Conservation (phyloP, 2,113 vertebrate species). For the Rhea pennata region DNA sequence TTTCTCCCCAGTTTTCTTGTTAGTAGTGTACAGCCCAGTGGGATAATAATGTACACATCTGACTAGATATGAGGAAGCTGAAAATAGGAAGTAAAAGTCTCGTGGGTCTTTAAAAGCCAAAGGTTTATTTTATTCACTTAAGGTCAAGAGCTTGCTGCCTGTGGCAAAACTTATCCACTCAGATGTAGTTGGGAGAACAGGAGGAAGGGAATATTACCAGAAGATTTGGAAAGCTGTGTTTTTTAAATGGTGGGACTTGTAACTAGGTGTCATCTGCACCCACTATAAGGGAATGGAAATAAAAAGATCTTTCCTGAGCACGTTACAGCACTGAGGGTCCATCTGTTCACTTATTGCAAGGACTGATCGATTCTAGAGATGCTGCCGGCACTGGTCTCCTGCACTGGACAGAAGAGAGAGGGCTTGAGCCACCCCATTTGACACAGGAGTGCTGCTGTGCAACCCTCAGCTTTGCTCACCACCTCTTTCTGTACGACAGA, state of each 20-base stretch:
- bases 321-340: not conserved
- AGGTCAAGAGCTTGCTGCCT: not conserved
- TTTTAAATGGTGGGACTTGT: not conserved
- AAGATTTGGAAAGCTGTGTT: not conserved
- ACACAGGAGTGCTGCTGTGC: not conserved
- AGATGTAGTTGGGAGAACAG: not conserved
- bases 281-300: not conserved
- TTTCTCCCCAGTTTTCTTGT: not conserved
- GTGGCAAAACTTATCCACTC: not conserved
- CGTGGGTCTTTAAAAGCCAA: not conserved
- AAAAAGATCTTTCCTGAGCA: not conserved
- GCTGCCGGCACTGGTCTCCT: not conserved
- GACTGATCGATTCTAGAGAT: not conserved
- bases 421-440: not conserved
- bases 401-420: not conserved
- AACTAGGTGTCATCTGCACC: not conserved
- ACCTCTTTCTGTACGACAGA: not conserved
- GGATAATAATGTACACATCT: not conserved
- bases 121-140: not conserved
- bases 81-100: not conserved
- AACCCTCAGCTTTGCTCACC: not conserved
- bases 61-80: not conserved
- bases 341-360: not conserved
- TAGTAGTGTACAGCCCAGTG: not conserved
- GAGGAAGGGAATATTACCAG: not conserved